phyloP scores from a whole-genome alignment of 2,888 invertebrate genomes.

The Calameuta idolon region DNA sequence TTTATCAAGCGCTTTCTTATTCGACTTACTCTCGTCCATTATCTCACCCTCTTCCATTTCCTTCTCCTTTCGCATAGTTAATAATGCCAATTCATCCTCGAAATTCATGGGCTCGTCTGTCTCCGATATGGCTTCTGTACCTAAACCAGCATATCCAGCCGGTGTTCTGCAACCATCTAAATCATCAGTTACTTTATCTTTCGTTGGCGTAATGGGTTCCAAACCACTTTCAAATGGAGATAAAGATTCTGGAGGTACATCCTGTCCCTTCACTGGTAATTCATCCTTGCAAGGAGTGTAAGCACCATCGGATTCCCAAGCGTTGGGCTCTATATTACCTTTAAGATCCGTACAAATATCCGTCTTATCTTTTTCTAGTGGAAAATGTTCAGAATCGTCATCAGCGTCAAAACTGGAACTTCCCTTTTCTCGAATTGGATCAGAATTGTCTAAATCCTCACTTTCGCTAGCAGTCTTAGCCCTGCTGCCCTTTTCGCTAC shows the following conservation, averaged over 20 bases:
- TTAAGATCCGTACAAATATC: not conserved
- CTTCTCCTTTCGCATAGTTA: slow-evolving; percentile 63
- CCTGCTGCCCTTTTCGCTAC: slow-evolving; percentile 1
- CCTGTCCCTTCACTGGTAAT: slow-evolving; percentile 48
- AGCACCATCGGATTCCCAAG: slow-evolving; percentile 63
- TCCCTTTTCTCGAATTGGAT: slow-evolving; percentile 25
- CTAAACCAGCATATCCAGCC: slow-evolving; percentile 63
- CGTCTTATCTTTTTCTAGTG: slow-evolving; percentile 47
- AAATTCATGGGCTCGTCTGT: slow-evolving; percentile 64
- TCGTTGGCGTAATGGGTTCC: slow-evolving; percentile 62
- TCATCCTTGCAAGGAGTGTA: slow-evolving; percentile 64
- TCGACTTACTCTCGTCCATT: slow-evolving; percentile 48
- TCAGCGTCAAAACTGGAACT: slow-evolving; percentile 37
- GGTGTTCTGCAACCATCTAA: slow-evolving; percentile 65
- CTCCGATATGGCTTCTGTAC: slow-evolving; percentile 68
- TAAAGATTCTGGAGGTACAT: slow-evolving; percentile 29
- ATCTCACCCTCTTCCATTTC: slow-evolving; percentile 65
- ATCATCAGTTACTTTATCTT: slow-evolving; percentile 54
- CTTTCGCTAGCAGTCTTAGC: not conserved
- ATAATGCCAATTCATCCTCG: slow-evolving; percentile 63
- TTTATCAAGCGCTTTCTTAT: slow-evolving; percentile 50
- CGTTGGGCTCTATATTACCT: slow-evolving; percentile 6
- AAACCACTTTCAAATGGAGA: slow-evolving; percentile 53
- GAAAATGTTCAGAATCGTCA: slow-evolving; percentile 48
- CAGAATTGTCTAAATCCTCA: slow-evolving; percentile 24